Base-by-base conservation (phyloP, 1,140 invertebrate genomes). In the Nasonia longicornis region DNA sequence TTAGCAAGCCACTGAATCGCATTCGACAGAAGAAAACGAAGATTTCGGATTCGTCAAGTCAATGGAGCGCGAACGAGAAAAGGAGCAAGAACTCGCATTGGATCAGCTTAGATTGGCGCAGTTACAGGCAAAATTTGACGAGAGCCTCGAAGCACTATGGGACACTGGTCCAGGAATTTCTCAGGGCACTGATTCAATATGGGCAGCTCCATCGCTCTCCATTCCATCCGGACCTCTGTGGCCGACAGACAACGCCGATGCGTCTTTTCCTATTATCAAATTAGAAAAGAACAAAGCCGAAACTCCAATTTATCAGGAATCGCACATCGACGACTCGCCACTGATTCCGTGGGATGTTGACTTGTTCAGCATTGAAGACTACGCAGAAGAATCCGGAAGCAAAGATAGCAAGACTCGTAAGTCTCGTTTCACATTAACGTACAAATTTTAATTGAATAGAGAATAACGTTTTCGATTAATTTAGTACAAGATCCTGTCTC, bases 71-170 rank as follows among this genome's bases (percentile, higher is more conserved):
- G 87, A 90, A 81, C 85, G 89, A 7, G 89, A 89, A 72, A 87
- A 86, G 26, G 89, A 89, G 38, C 85, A 89, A 14, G 88, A 90
- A 81, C 72, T 86, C 29, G 88, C 88, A 84, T 79, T 90, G 29
- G 92, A 94, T 85, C 91, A 92, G 80, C 89, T 92, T 79, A 89
- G 92, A 78, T 92, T 94, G 83, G 93, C 93, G 8, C 92, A 93
- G 84, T 92, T 94, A 79, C 91, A 94, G 85, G 94, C 93, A 11
- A 94, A 94, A 86, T 94, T 94, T 86, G 92, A 94, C 87, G 90
- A 92, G 66, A 93, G 92, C 85, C 90, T 94, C n/a, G 93, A 94
- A 86, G 93, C 93, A 38, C 86, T 94, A 58, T 94, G 93, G 94
- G 89, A 90, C 71, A 87, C 86, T 73, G 89, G 89, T 74, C 85